Percentiles rank a stretch among this genome's conserved stretches.
Evolutionary conservation across 2,888 invertebrate genomes (phyloP).

Genomic region (Orthosia gracilis): DNA sequence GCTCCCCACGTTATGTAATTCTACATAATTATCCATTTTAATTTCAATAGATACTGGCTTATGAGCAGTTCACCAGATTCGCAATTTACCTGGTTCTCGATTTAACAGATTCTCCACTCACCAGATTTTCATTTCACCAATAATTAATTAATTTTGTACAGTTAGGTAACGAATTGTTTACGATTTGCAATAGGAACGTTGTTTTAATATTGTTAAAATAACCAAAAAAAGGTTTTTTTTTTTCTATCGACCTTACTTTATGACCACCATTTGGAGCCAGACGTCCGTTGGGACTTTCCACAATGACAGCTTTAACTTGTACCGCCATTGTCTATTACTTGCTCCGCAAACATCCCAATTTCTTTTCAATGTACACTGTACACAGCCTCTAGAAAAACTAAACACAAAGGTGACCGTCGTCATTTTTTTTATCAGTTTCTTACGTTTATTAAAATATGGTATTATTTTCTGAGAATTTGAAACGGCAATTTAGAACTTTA

Average conservation of each 20-base stretch:
- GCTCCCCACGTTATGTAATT: background rate
- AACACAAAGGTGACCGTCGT: conserved; percentile 47
- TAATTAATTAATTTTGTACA: too few relatives aligned
- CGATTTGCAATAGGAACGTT: too few relatives aligned
- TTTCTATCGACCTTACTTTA: conserved; percentile 41
- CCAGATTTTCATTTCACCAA: too few relatives aligned
- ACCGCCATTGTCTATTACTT: conserved; percentile 77
- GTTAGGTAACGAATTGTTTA: too few relatives aligned
- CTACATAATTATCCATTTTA: background rate
- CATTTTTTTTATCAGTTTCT: conserved; percentile 55
- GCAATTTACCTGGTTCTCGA: too few relatives aligned
- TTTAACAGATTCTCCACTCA: too few relatives aligned
- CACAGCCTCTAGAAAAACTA: conserved; percentile 69
- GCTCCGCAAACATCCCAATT: conserved; percentile 76
- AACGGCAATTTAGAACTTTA: conserved; percentile 36
- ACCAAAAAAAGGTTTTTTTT: background rate
- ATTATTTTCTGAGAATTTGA: conserved; percentile 61
- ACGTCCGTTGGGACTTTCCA: conserved; percentile 67
- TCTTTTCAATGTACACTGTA: conserved; percentile 71
- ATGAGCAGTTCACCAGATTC: too few relatives aligned
- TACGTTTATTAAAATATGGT: conserved; percentile 35
- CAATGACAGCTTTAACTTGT: conserved; percentile 70
- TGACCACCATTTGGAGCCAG: conserved; percentile 57
- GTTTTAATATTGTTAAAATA: background rate
- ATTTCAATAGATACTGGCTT: background rate